A percentile compares a stretch with the other conserved stretches of the same genome.
These are phyloP conservation scores for Morone saxatilis DNA, from an alignment of 2,113 vertebrate species.

Conservation along the genomic window DNA sequence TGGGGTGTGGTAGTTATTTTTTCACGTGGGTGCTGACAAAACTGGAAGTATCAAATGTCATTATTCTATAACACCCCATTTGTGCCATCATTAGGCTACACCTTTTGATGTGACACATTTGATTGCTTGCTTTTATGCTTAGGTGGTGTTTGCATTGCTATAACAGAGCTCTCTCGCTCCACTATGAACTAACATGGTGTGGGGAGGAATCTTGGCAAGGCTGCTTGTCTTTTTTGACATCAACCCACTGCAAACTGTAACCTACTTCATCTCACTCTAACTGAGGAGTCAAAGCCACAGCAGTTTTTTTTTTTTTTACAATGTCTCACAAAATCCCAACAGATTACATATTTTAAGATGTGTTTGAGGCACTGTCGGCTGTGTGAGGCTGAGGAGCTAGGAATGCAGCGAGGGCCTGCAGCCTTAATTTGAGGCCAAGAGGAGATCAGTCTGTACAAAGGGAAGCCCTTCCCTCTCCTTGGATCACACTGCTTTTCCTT, in stretches of 20 bases:
- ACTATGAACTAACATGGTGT: conserved; percentile 1
- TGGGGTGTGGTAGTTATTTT: background rate
- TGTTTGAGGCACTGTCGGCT: conserved; percentile 12
- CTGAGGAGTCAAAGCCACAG: background rate
- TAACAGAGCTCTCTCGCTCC: background rate
- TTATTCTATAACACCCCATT: background rate
- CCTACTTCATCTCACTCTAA: background rate
- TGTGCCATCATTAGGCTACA: background rate
- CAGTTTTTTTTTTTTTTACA: background rate
- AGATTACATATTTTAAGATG: conserved; percentile 22
- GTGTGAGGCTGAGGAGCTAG: background rate
- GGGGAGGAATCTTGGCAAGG: conserved; percentile 27
- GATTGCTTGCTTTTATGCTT: background rate
- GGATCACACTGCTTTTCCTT: conserved; percentile 28
- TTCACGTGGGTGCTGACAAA: background rate
- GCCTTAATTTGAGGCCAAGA: conserved; percentile 62
- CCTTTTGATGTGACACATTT: background rate
- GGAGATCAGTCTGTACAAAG: conserved; percentile 66
- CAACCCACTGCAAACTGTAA: background rate
- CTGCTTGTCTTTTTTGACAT: background rate
- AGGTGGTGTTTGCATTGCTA: background rate
- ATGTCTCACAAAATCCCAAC: background rate
- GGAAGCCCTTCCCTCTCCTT: conserved; percentile 60
- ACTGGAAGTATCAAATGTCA: background rate
- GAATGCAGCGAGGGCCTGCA: conserved; percentile 43